Evolutionary conservation across 2,797 vertebrate genomes (phyloP), one percentile per base, ranked within the genome.

Genomic region (Peromyscus eremicus): DNA sequence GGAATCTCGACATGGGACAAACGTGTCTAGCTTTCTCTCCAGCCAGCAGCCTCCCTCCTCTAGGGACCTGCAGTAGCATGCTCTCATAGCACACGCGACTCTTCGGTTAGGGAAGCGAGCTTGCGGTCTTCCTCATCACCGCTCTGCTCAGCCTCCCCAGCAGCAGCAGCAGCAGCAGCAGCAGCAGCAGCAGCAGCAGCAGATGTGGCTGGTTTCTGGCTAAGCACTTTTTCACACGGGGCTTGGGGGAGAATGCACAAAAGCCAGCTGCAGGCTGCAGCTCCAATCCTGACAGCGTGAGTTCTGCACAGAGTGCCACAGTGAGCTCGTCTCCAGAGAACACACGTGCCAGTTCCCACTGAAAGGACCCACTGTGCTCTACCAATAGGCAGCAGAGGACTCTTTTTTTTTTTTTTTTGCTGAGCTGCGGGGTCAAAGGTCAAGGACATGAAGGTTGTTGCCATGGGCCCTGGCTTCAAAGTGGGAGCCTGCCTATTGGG

Each of bases 121-220:
- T n/a, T n/a, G 7, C 37, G 37, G 25, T 84, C 52, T 52, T 49
- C 94, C 62, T 7, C 14, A 1, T 94, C 90, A 6, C 55, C 2
- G 1, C 70, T 14, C 92, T 95, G 92, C 85, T 92, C 91, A 64
- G 34, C 76, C 89, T 89, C 95, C 88, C 27, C 64, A 62, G 95
- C 76, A 96, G 86, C 21, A 8, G 55, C 93, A 85, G 79, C 21
- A 8, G 55, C 93, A 85, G 79, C 21, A 8, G 55, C 93, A 85
- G 79, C n/a, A n/a, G n/a, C n/a, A n/a, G n/a, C 64, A 62, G 95
- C 76, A 96, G 86, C 21, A 8, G 86, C 21, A 8, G 55, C 93
- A 85, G 79, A 94, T 89, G 92, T 94, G 97, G 97, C 95, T 94
- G 83, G 32, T 96, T 96, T 86, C 90, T 64, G 96, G 81, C n/a